Evolutionary conservation across 2,888 invertebrate species (phyloP), one percentile per base, ranked within the genome.

Genomic region (Marasmarcha lunaedactyla): DNA sequence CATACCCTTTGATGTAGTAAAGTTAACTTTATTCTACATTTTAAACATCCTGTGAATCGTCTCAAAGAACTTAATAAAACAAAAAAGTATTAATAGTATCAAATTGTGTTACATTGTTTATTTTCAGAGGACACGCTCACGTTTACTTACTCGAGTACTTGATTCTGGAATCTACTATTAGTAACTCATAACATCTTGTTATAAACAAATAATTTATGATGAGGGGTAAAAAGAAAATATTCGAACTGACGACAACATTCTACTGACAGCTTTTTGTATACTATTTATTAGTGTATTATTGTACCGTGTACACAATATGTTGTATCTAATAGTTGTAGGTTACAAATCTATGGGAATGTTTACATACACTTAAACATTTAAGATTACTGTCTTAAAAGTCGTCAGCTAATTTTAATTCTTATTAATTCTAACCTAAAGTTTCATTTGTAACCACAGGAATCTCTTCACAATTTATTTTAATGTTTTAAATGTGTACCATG

Each of bases 41-140:
- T n/a, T n/a, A n/a, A n/a, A n/a, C n/a, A n/a, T n/a, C n/a, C n/a
- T n/a, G n/a, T n/a, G n/a, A n/a, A n/a, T n/a, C n/a, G n/a, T n/a
- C n/a, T n/a, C n/a, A n/a, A n/a, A n/a, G n/a, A n/a, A n/a, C n/a
- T n/a, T n/a, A n/a, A n/a, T n/a, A n/a, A n/a, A n/a, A n/a, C n/a
- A n/a, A n/a, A n/a, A n/a, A n/a, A n/a, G n/a, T n/a, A n/a, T n/a
- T n/a, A n/a, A n/a, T n/a, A n/a, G n/a, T n/a, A n/a, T n/a, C n/a
- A 20, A 20, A 20, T 67, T 69, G 69, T 78, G 77, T 76, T 77
- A 74, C 77, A 74, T 68, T 79, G 76, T 76, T 77, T 67, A 66
- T 71, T 71, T 67, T 69, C 67, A 76, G 74, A 74, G 66, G 63
- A 68, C 71, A 64, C 65, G 71, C 78, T 79, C 77, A 78, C 79